Conservation (phyloP, 2,888 invertebrate species). For the Rosalia funebris region DNA sequence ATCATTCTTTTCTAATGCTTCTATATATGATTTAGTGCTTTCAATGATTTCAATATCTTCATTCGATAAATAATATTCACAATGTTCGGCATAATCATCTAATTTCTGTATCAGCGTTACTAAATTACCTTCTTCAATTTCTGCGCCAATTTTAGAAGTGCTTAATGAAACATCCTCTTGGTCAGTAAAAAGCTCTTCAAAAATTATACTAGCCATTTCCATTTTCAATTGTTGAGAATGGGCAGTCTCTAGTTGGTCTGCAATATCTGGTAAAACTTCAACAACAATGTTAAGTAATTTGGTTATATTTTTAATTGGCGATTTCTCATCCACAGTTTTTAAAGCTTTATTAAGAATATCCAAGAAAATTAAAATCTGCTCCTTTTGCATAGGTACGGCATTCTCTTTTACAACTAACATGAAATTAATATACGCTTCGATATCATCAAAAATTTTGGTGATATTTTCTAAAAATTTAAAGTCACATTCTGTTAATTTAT, state of each 20-base stretch:
- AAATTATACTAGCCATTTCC: constrained; percentile 31
- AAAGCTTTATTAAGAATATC: constrained; percentile 47
- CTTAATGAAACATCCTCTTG: background rate
- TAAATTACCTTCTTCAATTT: constrained; percentile 1
- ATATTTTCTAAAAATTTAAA: constrained; percentile 49
- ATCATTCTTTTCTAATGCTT: constrained; percentile 31
- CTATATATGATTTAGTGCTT: constrained; percentile 19
- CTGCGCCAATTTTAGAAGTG: background rate
- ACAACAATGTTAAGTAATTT: constrained; percentile 47
- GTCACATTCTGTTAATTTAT: constrained; percentile 48
- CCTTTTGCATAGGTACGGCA: constrained; percentile 35
- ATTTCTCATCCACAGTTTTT: constrained; percentile 44
- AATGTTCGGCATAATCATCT: constrained; percentile 24
- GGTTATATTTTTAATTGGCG: constrained; percentile 48
- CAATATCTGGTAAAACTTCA: constrained; percentile 48
- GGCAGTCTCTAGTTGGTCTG: constrained; percentile 51
- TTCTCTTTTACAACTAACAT: constrained; percentile 37
- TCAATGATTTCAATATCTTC: constrained; percentile 37
- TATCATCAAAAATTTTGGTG: constrained; percentile 48
- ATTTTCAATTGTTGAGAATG: constrained; percentile 44
- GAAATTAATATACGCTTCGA: constrained; percentile 44
- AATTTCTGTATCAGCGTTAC: constrained; percentile 29
- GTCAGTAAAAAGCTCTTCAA: constrained; percentile 25
- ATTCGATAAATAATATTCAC: constrained; percentile 28
- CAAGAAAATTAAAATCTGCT: constrained; percentile 45